Conservation (phyloP, 1,140 invertebrate species). For the Drosophila mojavensis region DNA sequence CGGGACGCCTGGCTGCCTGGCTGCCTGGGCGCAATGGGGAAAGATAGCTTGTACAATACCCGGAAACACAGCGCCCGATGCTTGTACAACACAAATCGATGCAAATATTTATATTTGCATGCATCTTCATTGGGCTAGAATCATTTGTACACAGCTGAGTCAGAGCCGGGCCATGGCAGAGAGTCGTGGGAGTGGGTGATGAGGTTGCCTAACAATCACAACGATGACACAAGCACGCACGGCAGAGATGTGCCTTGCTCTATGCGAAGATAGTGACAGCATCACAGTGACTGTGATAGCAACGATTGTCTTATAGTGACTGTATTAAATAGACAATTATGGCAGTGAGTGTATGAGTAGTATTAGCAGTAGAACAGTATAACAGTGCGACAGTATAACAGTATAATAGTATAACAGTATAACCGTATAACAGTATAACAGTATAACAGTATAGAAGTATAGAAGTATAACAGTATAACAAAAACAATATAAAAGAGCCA, state of each 20-base stretch:
- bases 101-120: constrained; percentile 81
- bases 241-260: constrained; percentile 9
- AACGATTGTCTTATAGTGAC: background rate
- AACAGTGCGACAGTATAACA: background rate
- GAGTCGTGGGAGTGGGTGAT: background rate
- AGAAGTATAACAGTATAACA: too few species aligned
- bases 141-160: constrained; percentile 38
- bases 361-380: background rate
- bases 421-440: background rate
- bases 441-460: background rate
- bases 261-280: background rate
- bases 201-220: constrained; percentile 7
- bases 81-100: constrained; percentile 76
- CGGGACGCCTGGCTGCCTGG: too few species aligned
- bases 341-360: background rate
- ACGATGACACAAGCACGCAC: constrained; percentile 41
- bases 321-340: background rate
- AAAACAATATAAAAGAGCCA: background rate
- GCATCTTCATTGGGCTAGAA: constrained; percentile 62
- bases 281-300: constrained; percentile 6
- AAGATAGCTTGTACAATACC: background rate
- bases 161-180: background rate
- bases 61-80: constrained; percentile 41
- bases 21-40: background rate
- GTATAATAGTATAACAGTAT: too few species aligned